Evolutionary conservation across 2,888 invertebrate genomes (phyloP).

Genomic region (Mesorhabditis belari): DNA sequence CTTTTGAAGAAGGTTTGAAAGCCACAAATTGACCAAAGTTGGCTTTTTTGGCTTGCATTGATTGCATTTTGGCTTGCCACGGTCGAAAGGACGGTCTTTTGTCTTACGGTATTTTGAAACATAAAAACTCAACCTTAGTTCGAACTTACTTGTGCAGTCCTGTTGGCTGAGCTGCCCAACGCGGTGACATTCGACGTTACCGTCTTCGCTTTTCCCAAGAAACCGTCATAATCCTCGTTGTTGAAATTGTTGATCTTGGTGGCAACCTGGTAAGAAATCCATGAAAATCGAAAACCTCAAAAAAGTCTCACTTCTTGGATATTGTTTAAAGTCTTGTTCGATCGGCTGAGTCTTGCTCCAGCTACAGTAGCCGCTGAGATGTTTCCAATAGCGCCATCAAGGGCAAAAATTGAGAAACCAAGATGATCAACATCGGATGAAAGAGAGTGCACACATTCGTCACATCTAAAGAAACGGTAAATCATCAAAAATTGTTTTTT

Average conservation of each 20-base stretch:
- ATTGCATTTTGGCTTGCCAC: too few species aligned
- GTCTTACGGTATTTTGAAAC: too few species aligned
- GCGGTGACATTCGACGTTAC: slow-evolving; percentile 2
- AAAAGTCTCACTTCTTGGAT: neutral
- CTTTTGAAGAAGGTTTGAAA: too few species aligned
- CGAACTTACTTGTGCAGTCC: slow-evolving; percentile 6
- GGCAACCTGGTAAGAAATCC: slow-evolving; percentile 1
- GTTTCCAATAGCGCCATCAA: slow-evolving; percentile 63
- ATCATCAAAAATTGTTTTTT: neutral
- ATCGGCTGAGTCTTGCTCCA: slow-evolving; percentile 41
- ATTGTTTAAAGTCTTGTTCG: slow-evolving; percentile 22
- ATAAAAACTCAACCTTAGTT: too few species aligned
- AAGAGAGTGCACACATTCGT: slow-evolving; percentile 82
- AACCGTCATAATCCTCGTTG: neutral
- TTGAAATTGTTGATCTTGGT: slow-evolving; percentile 8
- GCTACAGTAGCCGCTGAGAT: slow-evolving; percentile 49
- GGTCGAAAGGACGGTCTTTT: too few species aligned
- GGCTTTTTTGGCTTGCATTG: too few species aligned
- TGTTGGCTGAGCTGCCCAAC: slow-evolving; percentile 10
- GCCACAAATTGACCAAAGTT: too few species aligned
- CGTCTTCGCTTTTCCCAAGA: slow-evolving; percentile 6
- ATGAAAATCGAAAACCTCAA: neutral
- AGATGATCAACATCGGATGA: slow-evolving; percentile 77
- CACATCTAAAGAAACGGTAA: slow-evolving; percentile 64
- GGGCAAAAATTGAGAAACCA: slow-evolving; percentile 67